Conservation (phyloP, 2,888 invertebrate species). For the Mantis religiosa region DNA sequence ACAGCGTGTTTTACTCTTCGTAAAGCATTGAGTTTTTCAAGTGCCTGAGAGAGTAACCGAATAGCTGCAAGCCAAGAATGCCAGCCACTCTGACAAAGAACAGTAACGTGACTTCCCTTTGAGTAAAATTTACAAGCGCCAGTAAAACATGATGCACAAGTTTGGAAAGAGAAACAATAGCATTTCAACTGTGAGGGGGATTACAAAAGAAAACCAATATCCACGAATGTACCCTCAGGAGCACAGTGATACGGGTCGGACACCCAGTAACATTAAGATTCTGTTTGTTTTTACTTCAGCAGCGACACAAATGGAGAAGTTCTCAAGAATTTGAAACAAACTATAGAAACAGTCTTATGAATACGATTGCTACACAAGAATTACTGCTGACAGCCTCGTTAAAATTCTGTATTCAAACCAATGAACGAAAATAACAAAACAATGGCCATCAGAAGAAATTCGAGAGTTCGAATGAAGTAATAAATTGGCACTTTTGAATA, state of each 20-base stretch:
- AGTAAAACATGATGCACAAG: neutral
- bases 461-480: too few species aligned
- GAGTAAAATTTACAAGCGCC: neutral
- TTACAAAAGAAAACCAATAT: neutral
- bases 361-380: too few species aligned
- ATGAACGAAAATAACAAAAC: too few species aligned
- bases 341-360: too few species aligned
- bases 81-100: neutral
- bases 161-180: neutral
- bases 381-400: too few species aligned
- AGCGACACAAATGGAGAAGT: neutral
- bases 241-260: too few species aligned
- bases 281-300: neutral
- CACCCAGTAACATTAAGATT: neutral
- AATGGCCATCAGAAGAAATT: too few species aligned
- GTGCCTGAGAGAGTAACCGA: neutral
- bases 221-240: neutral
- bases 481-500: too few species aligned
- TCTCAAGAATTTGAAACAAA: neutral
- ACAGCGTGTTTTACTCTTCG: neutral
- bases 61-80: neutral
- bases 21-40: neutral
- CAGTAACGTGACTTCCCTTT: neutral
- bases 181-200: neutral
- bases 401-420: too few species aligned